Evolutionary conservation across 1,140 invertebrate genomes (phyloP), one percentile per base, ranked within the genome.

Genomic region (Diploscapter pachys): DNA sequence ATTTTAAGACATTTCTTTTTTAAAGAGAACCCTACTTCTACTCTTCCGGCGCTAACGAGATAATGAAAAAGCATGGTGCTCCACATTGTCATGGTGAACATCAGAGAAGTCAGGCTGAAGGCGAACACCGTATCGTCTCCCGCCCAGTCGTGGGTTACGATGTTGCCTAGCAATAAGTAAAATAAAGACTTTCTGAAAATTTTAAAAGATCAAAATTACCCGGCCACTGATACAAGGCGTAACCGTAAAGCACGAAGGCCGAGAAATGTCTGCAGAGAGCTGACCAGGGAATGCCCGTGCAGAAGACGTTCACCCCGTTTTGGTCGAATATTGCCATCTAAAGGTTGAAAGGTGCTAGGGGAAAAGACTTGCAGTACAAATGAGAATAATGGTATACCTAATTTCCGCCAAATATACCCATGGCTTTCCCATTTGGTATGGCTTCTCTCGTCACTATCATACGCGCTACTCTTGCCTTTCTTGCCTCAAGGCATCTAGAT

Each of bases 61-160:
- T 68, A 68, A 55, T 68, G 66, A 54, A 52, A 68, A 9, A 68
- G 51, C n/a, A 52, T 55, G 6, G 66, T 55, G 50, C 66, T 55
- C 66, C 66, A 68, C 11, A 68, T 55, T 6, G 66, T 55, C 51
- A 68, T n/a, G 50, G 66, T 68, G 51, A 68, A 68, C 66, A 68
- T 68, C 51, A 68, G 66, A 9, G 48, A 52, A 6, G 66, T 52
- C 6, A 68, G 9, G 50, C 52, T 68, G 66, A 55, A 68, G 51
- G 66, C 66, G 56, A 68, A 68, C 8, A 55, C 52, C 53, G 52
- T 52, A 48, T 68, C 66, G n/a, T 68, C 66, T 6, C 66, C 66
- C 8, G 66, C 66, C 66, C 66, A 68, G 50, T 68, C 66, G 8
- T 52, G 56, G 51, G 56, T 55, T 54, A 68, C 52, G 57, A 59